phyloP scores from a whole-genome alignment of 2,888 invertebrate genomes.

The Portevinia maculata region DNA sequence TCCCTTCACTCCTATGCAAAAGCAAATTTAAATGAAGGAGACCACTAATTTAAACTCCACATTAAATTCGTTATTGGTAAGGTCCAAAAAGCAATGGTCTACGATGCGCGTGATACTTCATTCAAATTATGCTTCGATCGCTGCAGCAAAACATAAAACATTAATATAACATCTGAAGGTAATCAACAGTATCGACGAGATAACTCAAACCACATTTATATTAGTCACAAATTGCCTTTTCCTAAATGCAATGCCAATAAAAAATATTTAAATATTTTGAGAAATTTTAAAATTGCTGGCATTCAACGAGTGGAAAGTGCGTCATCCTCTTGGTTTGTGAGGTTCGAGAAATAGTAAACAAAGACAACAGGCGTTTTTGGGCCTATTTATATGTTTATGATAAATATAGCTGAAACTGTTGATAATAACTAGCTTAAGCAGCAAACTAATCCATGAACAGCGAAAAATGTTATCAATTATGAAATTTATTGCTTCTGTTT shows the following conservation, averaged over 20 bases:
- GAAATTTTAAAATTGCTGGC: conserved; percentile 17
- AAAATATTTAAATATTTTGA: conserved; percentile 25
- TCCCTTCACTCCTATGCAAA: too few relatives aligned
- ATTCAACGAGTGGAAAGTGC: conserved; percentile 5
- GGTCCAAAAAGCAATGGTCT: too few relatives aligned
- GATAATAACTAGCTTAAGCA: neutral
- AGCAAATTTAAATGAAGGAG: too few relatives aligned
- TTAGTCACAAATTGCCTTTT: conserved; percentile 16
- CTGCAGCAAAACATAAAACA: conserved; percentile 6
- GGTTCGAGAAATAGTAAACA: conserved; percentile 22
- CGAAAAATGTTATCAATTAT: neutral
- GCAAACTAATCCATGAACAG: neutral
- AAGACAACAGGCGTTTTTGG: neutral
- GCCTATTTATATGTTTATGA: neutral
- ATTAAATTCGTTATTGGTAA: too few relatives aligned
- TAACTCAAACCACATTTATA: conserved; percentile 13
- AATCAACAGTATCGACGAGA: conserved; percentile 50
- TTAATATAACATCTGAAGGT: conserved; percentile 28
- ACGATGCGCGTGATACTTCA: conserved; percentile 36
- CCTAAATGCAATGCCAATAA: conserved; percentile 36
- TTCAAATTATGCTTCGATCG: neutral
- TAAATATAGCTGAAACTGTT: neutral
- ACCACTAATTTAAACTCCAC: too few relatives aligned
- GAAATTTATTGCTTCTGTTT: too few relatives aligned
- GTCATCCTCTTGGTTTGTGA: conserved; percentile 7